These are phyloP conservation scores for Lagopus leucura DNA, from an alignment of 2,113 vertebrate genomes.

Conservation along the genomic window DNA sequence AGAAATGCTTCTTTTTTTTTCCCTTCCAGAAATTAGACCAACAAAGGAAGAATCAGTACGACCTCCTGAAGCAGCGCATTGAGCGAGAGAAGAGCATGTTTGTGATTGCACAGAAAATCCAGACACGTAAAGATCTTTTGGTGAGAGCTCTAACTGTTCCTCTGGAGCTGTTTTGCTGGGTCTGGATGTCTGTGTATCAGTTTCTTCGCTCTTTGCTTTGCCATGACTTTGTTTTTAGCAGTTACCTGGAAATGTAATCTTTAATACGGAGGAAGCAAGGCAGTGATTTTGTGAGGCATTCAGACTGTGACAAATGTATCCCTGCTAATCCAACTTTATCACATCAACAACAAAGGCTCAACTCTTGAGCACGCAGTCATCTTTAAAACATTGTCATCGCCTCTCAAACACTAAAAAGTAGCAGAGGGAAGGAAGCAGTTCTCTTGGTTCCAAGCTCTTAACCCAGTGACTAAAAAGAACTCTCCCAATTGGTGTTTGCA, in stretches of 20 bases:
- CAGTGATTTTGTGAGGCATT: not conserved
- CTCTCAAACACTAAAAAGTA: not conserved
- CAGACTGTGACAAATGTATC: not conserved
- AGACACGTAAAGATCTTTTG: conserved; percentile 92
- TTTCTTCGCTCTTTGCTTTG: not conserved
- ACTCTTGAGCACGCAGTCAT: not conserved
- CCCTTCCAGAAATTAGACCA: conserved; percentile 80
- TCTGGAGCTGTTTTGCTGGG: not conserved
- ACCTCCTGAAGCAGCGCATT: conserved; percentile 90
- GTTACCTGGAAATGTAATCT: no score
- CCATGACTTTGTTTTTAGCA: not conserved
- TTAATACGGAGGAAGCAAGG: not conserved
- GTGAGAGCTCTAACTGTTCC: conserved; percentile 75
- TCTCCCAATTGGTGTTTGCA: not conserved
- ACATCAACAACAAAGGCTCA: not conserved
- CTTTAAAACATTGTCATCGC: not conserved
- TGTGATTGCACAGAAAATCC: conserved; percentile 93
- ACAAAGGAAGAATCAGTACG: conserved; percentile 86
- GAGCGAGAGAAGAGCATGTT: conserved; percentile 93
- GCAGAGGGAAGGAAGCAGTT: conserved; percentile 40
- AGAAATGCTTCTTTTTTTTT: not conserved
- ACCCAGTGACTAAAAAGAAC: not conserved
- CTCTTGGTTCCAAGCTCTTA: conserved; percentile 33
- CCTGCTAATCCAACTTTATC: not conserved
- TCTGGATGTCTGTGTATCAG: not conserved